Conservation (phyloP, 2,797 vertebrate genomes). For the Cuniculus paca region DNA sequence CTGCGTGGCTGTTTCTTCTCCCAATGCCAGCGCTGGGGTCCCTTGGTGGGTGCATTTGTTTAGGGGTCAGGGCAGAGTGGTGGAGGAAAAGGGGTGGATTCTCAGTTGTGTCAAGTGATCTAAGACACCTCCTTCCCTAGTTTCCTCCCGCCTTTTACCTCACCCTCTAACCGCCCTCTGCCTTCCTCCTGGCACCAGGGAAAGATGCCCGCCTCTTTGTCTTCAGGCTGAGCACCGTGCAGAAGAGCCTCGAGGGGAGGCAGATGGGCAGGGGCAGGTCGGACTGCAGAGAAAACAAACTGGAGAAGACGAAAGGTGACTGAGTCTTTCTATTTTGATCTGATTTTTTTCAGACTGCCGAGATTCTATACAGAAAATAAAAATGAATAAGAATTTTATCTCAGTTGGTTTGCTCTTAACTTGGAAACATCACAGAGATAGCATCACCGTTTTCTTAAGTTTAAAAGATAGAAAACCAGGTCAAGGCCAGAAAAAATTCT, state of each 20-base stretch:
- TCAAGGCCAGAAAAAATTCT: neutral
- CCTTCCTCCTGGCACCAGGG: conserved; percentile 87
- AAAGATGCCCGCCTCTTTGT: conserved; percentile 97
- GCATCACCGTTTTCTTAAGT: neutral
- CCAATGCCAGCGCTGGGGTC: neutral
- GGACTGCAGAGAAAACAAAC: conserved; percentile 97
- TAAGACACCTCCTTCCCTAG: neutral
- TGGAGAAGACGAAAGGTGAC: conserved; percentile 98
- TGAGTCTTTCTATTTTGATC: neutral
- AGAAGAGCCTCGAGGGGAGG: conserved; percentile 92
- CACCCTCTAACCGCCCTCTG: conserved; percentile 4
- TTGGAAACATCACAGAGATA: neutral
- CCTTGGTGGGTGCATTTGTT: neutral
- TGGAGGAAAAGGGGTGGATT: neutral
- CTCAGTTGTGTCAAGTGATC: neutral
- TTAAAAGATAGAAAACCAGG: neutral
- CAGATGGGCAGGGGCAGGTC: conserved; percentile 92
- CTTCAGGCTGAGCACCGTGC: conserved; percentile 94
- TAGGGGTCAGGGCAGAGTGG: neutral
- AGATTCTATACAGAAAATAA: neutral
- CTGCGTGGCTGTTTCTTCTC: neutral
- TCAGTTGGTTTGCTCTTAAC: neutral
- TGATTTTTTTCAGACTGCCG: neutral
- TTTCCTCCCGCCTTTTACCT: neutral
- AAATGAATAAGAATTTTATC: conserved; percentile 28